phyloP scores from a whole-genome alignment of 2,888 invertebrate species.

The Steromphala cineraria region DNA sequence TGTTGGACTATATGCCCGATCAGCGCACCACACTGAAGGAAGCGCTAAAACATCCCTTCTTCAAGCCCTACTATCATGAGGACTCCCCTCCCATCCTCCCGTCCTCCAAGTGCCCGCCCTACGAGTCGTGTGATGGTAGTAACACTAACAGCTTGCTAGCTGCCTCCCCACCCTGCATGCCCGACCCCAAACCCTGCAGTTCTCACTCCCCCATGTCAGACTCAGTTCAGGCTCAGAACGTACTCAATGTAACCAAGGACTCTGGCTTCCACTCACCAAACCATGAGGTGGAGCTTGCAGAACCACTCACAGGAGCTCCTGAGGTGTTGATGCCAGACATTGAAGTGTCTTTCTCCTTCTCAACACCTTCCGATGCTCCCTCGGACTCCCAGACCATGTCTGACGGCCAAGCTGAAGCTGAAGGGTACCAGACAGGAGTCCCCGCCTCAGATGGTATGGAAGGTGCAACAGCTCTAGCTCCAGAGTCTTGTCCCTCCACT shows the following conservation, averaged over 20 bases:
- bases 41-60: slow-evolving; percentile 94
- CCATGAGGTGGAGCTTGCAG: not conserved
- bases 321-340: slow-evolving; percentile 5
- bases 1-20: slow-evolving; percentile 97
- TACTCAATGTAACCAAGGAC: not conserved
- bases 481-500: not conserved
- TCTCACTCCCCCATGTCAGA: not conserved
- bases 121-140: slow-evolving; percentile 23
- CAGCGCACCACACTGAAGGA: slow-evolving; percentile 91
- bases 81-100: not conserved
- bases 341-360: slow-evolving; percentile 7
- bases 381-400: not conserved
- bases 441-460: not conserved
- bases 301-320: not conserved
- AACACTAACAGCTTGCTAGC: slow-evolving; percentile 14
- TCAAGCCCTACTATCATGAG: slow-evolving; percentile 76
- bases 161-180: not conserved
- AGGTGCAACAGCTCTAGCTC: not conserved
- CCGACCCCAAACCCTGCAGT: not conserved
- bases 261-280: slow-evolving; percentile 4
- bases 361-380: not conserved
- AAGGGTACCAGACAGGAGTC: not conserved
- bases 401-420: not conserved
- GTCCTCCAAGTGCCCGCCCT: not conserved
- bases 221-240: not conserved